Evolutionary conservation across 2,888 invertebrate species (phyloP), one percentile per base, ranked within the genome.

Genomic region (Agrypnus murinus): DNA sequence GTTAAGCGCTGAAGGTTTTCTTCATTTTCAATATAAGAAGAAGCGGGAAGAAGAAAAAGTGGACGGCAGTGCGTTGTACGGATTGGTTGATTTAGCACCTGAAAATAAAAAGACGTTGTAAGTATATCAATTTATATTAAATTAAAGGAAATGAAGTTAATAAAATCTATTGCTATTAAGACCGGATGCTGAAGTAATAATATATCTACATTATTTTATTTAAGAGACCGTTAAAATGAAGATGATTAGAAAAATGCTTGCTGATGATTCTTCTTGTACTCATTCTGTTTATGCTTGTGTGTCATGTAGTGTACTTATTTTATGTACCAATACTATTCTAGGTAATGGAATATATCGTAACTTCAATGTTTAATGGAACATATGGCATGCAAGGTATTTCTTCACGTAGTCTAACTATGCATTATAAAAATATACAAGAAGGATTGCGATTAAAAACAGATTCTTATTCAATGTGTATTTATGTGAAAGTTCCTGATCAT

Each of bases 1-100:
- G 2, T 25, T 31, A 66, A 14, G 66, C 50, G 40, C 57, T 19
- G 31, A 8, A 8, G 53, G 9, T 14, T 36, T 55, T 15, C 32
- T 53, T 40, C 17, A 25, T 25, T 5, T 59, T 17, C 25, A 25
- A 2, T 25, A 25, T 2, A 36, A 38, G 46, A 9, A 48, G 43
- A 38, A 31, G n/a, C n/a, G n/a, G n/a, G 25, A 36, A 38, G 46
- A 9, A 48, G 43, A 38, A 31, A 19, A 43, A 32, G 43, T 45
- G 50, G 40, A 48, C 31, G 36, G 36, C 46, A 48, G 46, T 36
- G 53, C n/a, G n/a, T n/a, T n/a, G n/a, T 46, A 65, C 65, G 60
- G 65, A 59, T 53, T 65, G 34, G 57, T 43, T 43, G 55, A 25
- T 25, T 46, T 38, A 57, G 46, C 14, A 68, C 62, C 67, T 68